Percentiles rank a stretch among this genome's conserved stretches.
Conservation (phyloP, 2,797 vertebrate species). For the Enteromius argenteus region DNA sequence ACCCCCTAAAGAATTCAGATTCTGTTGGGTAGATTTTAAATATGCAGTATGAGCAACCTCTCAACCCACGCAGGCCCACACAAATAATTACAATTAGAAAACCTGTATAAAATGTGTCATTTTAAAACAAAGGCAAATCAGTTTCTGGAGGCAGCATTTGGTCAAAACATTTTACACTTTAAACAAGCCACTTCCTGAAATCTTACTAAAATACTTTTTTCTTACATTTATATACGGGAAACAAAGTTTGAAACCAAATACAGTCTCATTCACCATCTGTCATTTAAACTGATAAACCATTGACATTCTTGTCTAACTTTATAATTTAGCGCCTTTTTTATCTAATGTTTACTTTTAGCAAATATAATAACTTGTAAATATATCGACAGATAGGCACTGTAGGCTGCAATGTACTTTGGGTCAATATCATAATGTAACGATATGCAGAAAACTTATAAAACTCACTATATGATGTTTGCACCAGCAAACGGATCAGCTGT, state of each 20-base stretch:
- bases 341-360: neutral
- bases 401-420: neutral
- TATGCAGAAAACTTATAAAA: neutral
- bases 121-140: neutral
- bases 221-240: too few relatives aligned
- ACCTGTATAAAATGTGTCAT: neutral
- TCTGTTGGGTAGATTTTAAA: neutral
- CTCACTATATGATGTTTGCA: neutral
- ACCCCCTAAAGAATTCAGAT: neutral
- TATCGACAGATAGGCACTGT: neutral
- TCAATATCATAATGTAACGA: neutral
- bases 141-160: neutral
- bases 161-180: neutral
- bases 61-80: slow-evolving; percentile 23
- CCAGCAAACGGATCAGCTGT: neutral
- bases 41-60: slow-evolving; percentile 20
- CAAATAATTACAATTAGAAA: slow-evolving; percentile 33
- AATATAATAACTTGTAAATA: neutral
- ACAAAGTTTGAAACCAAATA: too few relatives aligned
- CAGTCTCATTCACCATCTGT: too few relatives aligned
- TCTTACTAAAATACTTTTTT: neutral
- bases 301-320: neutral
- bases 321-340: neutral
- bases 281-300: neutral
- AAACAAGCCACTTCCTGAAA: neutral